These are phyloP conservation scores for Lerista edwardsae DNA, from an alignment of 2,797 vertebrate genomes.

Conservation along the genomic window DNA sequence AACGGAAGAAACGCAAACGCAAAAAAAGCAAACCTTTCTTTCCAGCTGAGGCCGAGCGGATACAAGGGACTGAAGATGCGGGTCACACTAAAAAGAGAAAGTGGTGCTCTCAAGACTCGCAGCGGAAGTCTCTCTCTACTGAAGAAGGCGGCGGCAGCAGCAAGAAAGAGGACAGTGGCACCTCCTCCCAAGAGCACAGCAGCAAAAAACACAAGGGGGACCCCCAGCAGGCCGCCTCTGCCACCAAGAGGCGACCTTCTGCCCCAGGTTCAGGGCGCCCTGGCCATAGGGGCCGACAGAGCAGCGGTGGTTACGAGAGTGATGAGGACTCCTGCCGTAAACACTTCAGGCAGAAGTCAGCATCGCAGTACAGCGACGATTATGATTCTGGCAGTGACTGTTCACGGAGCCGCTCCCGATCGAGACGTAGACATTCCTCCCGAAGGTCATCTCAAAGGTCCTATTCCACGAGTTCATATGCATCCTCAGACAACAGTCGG, in stretches of 20 bases:
- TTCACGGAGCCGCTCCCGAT: constrained; percentile 88
- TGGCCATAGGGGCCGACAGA: constrained; percentile 76
- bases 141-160: constrained; percentile 78
- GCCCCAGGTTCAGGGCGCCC: constrained; percentile 42
- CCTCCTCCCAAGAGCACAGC: constrained; percentile 83
- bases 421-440: constrained; percentile 80
- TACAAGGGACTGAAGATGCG: constrained; percentile 62
- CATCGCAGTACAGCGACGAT: constrained; percentile 86
- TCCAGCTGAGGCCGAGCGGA: constrained; percentile 61
- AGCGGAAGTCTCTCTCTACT: constrained; percentile 74
- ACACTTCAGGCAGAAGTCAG: constrained; percentile 81
- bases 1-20: constrained; percentile 92
- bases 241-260: constrained; percentile 19
- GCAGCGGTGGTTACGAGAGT: constrained; percentile 89
- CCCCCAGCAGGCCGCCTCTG: constrained; percentile 72
- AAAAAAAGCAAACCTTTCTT: constrained; percentile 87
- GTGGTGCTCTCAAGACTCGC: constrained; percentile 81
- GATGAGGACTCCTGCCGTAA: constrained; percentile 83
- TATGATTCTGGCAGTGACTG: constrained; percentile 87
- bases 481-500: constrained; percentile 89
- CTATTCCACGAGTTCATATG: constrained; percentile 91
- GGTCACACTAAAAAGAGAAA: constrained; percentile 80
- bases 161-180: constrained; percentile 76
- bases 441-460: constrained; percentile 84
- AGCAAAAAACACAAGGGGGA: constrained; percentile 85